phyloP scores from a whole-genome alignment of 1,140 invertebrate genomes.

The Stenopsyche tienmushanensis region DNA sequence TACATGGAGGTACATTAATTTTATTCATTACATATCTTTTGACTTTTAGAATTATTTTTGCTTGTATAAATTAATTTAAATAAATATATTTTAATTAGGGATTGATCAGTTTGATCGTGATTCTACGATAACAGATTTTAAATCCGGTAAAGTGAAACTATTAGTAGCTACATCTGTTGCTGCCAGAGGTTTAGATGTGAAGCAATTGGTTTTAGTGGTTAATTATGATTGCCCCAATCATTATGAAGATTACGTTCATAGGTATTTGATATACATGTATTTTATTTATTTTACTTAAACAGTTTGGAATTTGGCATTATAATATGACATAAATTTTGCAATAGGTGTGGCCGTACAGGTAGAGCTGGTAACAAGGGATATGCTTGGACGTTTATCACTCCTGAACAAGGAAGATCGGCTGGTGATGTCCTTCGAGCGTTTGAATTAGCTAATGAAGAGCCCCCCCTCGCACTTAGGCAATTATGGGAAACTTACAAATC shows the following conservation, averaged over 20 bases:
- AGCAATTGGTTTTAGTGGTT: slow-evolving; percentile 95
- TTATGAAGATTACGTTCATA: slow-evolving; percentile 99
- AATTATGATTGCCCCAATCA: slow-evolving; percentile 99
- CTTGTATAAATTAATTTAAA: slow-evolving; percentile 1
- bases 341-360: slow-evolving; percentile 86
- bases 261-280: slow-evolving; percentile 44
- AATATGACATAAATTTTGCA: neutral
- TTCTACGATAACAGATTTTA: slow-evolving; percentile 97
- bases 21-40: neutral
- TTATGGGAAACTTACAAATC: slow-evolving; percentile 89
- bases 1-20: slow-evolving; percentile 81
- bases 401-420: slow-evolving; percentile 89
- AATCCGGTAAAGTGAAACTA: slow-evolving; percentile 84
- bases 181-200: slow-evolving; percentile 95
- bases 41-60: slow-evolving; percentile 2
- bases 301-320: neutral
- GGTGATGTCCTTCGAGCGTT: slow-evolving; percentile 92
- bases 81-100: slow-evolving; percentile 45
- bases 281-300: slow-evolving; percentile 11
- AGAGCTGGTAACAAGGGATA: slow-evolving; percentile 96
- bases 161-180: slow-evolving; percentile 95
- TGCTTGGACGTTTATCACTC: slow-evolving; percentile 96
- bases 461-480: slow-evolving; percentile 75
- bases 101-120: slow-evolving; percentile 99
- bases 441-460: slow-evolving; percentile 74